Base-by-base conservation (phyloP, 2,888 invertebrate species). In the Eupithecia exiguata region DNA sequence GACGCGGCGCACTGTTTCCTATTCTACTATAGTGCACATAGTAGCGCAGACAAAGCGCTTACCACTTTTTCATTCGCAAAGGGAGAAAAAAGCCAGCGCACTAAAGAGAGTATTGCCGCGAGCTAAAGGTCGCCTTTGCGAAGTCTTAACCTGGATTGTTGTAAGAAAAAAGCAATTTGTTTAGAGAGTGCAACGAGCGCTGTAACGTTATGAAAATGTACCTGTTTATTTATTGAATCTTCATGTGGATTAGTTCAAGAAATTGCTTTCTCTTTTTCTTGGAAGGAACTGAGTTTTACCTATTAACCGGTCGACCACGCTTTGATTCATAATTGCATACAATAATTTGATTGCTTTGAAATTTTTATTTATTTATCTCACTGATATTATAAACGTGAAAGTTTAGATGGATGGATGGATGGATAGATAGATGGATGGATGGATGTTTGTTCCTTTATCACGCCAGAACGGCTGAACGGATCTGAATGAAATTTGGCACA, bases 121-220 rank as follows among this genome's bases (percentile, higher is more conserved):
- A 87, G 90, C 89, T 80, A 87, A 87, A 88, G 88, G 88, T 89
- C 85, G 86, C 83, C 87, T 90, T 87, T 87, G 86, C 87, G 85
- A 86, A 84, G 87, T 87, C 85, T 85, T 81, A 76, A 80, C 78
- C 77, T 74, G 84, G 70, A 72, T 75, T 72, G 69, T 67, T 72
- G 70, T 25, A 78, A 84, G 81, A 84, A 86, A 86, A 89, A 88
- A 88, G 84, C 84, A 88, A 87, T 88, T 87, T 87, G 83, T 83
- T 79, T 78, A 69, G 66, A 62, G 46, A 63, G 63, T 68, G 72
- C 75, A 70, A 70, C 69, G 63, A 61, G 4, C 16, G 30, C 62
- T 30, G 18, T 35, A 35, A 5, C 71, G 71, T 74, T 71, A 69
- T 40, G 68, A 1, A n/a, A 69, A 58, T 58, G 5, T 25, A 12